These are phyloP conservation scores for Melanotaenia nigrans DNA, from an alignment of 2,797 vertebrate genomes.

Conservation along the genomic window DNA sequence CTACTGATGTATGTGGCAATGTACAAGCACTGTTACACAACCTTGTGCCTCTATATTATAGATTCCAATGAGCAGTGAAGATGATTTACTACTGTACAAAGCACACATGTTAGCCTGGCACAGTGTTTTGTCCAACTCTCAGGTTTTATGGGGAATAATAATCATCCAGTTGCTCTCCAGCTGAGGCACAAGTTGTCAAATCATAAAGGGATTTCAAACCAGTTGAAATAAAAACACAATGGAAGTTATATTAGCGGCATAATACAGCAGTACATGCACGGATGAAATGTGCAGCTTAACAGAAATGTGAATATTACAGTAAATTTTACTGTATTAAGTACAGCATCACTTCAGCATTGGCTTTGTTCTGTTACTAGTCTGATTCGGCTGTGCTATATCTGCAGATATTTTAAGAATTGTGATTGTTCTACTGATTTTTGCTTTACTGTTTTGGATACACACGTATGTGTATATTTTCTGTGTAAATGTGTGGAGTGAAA, in stretches of 20 bases:
- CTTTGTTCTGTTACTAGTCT: conserved; percentile 26
- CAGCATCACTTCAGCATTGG: conserved; percentile 23
- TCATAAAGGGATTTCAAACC: conserved; percentile 49
- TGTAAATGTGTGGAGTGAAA: conserved; percentile 34
- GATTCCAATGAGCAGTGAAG: conserved; percentile 47
- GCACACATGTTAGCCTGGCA: conserved; percentile 70
- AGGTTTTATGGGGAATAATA: conserved; percentile 72
- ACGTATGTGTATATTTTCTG: conserved; percentile 20
- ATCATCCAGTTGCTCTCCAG: conserved; percentile 66
- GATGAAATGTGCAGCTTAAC: conserved; percentile 27
- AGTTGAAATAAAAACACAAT: conserved; percentile 54
- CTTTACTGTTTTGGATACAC: conserved; percentile 24
- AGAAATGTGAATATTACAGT: conserved; percentile 40
- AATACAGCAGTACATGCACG: conserved; percentile 22
- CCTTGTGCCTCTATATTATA: conserved; percentile 51
- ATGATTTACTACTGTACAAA: conserved; percentile 61
- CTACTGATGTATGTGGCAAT: conserved; percentile 39
- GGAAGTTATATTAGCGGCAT: conserved; percentile 43
- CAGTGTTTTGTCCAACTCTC: conserved; percentile 70
- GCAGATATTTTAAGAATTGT: conserved; percentile 3
- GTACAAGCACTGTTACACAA: conserved; percentile 56
- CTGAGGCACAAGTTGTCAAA: conserved; percentile 56
- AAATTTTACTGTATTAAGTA: conserved; percentile 18
- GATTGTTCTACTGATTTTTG: conserved; percentile 35
- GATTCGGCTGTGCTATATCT: conserved; percentile 26